A percentile compares a stretch with the other conserved stretches of the same genome.
These are phyloP conservation scores for Sarcophaga rosellei DNA, from an alignment of 2,888 invertebrate genomes.

Conservation along the genomic window DNA sequence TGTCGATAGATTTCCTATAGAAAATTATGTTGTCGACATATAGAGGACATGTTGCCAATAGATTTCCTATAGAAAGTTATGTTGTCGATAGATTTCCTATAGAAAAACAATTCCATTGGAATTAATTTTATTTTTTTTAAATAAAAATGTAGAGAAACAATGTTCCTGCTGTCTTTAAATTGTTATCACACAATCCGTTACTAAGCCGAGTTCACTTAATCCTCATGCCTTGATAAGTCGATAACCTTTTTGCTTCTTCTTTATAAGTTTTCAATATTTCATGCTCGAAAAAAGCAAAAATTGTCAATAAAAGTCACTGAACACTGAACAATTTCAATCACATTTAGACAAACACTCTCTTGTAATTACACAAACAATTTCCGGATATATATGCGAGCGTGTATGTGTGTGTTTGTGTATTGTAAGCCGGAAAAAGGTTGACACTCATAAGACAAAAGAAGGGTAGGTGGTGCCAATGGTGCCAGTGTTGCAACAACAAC, in stretches of 20 bases:
- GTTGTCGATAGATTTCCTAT: too few relatives aligned
- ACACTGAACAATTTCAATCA: slow-evolving; percentile 10
- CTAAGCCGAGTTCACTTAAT: too few relatives aligned
- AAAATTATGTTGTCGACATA: too few relatives aligned
- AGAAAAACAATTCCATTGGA: too few relatives aligned
- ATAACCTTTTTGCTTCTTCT: not conserved
- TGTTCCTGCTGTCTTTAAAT: too few relatives aligned
- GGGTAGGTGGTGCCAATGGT: slow-evolving; percentile 13
- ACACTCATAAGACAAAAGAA: not conserved
- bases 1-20: too few relatives aligned
- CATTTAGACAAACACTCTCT: slow-evolving; percentile 5
- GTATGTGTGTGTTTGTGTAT: too few relatives aligned
- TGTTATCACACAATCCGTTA: too few relatives aligned
- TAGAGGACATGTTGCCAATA: too few relatives aligned
- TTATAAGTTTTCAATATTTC: not conserved
- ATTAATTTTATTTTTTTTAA: too few relatives aligned
- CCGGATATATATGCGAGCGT: not conserved
- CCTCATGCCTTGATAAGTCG: not conserved
- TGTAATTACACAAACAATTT: slow-evolving; percentile 1
- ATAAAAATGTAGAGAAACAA: too few relatives aligned
- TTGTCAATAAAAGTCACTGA: slow-evolving; percentile 32
- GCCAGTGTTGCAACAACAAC: slow-evolving; percentile 35
- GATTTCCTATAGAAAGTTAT: too few relatives aligned
- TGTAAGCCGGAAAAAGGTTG: not conserved
- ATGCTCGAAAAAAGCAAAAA: not conserved